Evolutionary conservation across 2,113 vertebrate species (phyloP).

Genomic region (Oreocharis arfaki): DNA sequence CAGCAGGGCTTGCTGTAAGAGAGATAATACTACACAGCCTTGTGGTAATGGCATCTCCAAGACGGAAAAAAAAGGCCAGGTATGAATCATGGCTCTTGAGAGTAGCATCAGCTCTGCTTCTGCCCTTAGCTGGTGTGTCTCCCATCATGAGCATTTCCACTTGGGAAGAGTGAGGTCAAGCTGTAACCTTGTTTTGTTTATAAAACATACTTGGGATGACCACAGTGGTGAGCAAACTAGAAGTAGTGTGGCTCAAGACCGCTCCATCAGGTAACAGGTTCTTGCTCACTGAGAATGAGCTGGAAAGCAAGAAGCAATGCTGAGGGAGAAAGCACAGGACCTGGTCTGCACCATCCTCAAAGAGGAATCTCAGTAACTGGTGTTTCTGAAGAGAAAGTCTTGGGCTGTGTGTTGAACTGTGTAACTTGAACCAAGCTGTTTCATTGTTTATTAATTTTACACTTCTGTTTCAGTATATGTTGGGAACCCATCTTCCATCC

Average conservation of each 20-base stretch:
- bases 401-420: background rate
- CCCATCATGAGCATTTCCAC: accelerated
- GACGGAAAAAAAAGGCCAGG: background rate
- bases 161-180: background rate
- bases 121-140: background rate
- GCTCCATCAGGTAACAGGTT: background rate
- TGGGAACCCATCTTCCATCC: background rate
- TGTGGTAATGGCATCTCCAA: background rate
- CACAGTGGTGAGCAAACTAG: background rate
- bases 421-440: background rate
- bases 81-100: background rate
- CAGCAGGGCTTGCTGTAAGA: background rate
- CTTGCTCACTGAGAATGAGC: background rate
- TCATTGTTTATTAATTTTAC: background rate
- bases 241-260: background rate
- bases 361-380: background rate
- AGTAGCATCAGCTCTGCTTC: background rate
- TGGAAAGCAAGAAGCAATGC: background rate
- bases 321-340: background rate
- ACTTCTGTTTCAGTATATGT: background rate
- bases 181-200: background rate
- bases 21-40: background rate
- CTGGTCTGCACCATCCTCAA: background rate
- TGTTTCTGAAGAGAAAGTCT: background rate
- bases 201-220: background rate